Conservation (phyloP, 2,888 invertebrate genomes). For the Mellilla xanthometata region DNA sequence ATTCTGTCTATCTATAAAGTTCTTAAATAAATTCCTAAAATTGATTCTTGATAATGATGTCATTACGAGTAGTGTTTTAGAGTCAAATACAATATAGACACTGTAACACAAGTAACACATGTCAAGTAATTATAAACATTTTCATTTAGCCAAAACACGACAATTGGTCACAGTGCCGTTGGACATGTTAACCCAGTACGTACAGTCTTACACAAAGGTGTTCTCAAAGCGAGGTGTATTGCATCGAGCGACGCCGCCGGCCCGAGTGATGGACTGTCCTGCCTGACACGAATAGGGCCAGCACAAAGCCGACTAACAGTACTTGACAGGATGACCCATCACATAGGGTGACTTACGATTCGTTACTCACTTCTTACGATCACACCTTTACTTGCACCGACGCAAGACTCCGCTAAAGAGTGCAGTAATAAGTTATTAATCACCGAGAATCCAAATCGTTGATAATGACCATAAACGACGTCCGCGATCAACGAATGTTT, state of each 20-base stretch:
- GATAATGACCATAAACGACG: constrained; percentile 65
- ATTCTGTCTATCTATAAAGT: too few species aligned
- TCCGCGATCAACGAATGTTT: constrained; percentile 65
- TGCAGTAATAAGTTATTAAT: constrained; percentile 56
- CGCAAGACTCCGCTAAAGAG: constrained; percentile 35
- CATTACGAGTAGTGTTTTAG: too few species aligned
- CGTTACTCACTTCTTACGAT: constrained; percentile 32
- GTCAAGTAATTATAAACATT: constrained; percentile 15
- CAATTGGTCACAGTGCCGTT: constrained; percentile 26
- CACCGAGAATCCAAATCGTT: constrained; percentile 65
- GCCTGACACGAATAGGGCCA: constrained; percentile 63
- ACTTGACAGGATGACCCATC: constrained; percentile 65
- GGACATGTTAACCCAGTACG: constrained; percentile 27
- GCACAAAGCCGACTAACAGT: constrained; percentile 69
- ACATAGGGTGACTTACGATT: constrained; percentile 56
- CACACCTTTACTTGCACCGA: constrained; percentile 41
- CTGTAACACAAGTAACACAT: constrained; percentile 5
- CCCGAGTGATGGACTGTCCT: constrained; percentile 58
- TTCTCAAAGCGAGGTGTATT: constrained; percentile 57
- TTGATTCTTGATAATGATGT: too few species aligned
- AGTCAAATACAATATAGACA: too few species aligned
- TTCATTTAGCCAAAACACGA: constrained; percentile 12
- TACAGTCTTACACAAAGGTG: constrained; percentile 35
- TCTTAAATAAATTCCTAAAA: too few species aligned
- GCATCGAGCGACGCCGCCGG: constrained; percentile 37